Conservation (phyloP, 2,797 vertebrate species). For the Sebastes taczanowskii region DNA sequence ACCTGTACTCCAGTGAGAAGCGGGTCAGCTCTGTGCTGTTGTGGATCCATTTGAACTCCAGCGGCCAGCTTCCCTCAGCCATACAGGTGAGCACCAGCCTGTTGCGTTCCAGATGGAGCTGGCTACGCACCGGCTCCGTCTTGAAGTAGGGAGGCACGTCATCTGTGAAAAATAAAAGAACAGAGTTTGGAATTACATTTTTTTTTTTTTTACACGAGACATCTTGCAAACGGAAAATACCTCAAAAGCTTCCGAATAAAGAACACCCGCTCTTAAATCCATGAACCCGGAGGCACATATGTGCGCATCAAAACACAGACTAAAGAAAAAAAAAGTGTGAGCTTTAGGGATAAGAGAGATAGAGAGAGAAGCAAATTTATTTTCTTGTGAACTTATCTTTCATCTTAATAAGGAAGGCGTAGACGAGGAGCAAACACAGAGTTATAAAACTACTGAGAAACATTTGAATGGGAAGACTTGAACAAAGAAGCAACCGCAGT, state of each 20-base stretch:
- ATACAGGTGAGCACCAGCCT: slow-evolving; percentile 97
- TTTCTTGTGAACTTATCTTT: neutral
- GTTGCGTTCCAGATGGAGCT: slow-evolving; percentile 96
- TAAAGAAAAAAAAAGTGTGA: neutral
- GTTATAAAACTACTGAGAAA: neutral
- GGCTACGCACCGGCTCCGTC: slow-evolving; percentile 92
- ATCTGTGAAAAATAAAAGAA: slow-evolving; percentile 76
- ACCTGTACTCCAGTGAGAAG: slow-evolving; percentile 98
- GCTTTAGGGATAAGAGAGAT: neutral
- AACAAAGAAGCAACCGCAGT: neutral
- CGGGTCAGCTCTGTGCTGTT: slow-evolving; percentile 92
- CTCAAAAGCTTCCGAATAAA: slow-evolving; percentile 2
- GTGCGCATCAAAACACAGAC: neutral
- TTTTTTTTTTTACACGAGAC: neutral
- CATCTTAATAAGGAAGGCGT: neutral
- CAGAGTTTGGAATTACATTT: neutral
- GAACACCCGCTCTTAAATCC: neutral
- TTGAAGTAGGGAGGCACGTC: slow-evolving; percentile 98
- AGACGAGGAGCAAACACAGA: neutral
- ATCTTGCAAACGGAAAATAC: neutral
- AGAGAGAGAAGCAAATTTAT: neutral
- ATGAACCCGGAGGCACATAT: slow-evolving; percentile 1
- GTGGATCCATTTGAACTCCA: slow-evolving; percentile 98
- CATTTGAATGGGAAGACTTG: neutral
- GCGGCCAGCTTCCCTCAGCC: slow-evolving; percentile 98